Base-by-base conservation (phyloP, 2,113 vertebrate species). In the Mus spicilegus region DNA sequence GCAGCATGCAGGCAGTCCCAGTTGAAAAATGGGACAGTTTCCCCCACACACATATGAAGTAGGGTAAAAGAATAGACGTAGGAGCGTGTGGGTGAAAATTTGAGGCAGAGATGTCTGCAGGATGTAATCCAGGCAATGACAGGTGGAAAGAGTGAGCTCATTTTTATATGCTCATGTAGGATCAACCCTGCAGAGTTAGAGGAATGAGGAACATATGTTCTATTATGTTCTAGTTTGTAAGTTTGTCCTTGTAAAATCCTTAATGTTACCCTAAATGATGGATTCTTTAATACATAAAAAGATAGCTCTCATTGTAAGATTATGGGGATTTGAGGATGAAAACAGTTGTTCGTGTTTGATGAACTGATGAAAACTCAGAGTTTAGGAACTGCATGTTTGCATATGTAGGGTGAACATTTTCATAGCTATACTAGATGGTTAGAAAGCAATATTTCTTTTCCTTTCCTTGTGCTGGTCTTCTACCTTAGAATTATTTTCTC, bases 71-170 rank as follows among this genome's bases (percentile, higher is more conserved):
- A 46, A 51, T 70, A 54, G 85, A 69, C 16, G 22, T 36, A 70
- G 46, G 33, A 91, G 63, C 39, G 19, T 7, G 36, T 96, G 91
- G 77, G 87, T 75, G 28, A 89, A 87, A 96, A 91, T 84, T 61
- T 93, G 63, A 95, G 76, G 65, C 90, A 96, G 77, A 56, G 80
- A 33, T 58, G 7, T 78, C 67, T 91, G 73, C 69, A 90, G 85
- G 61, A 91, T 95, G 93, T 96, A 69, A 95, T 84, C 82, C 87
- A 89, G 42, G 90, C 93, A 90, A 93, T 92, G 84, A 94, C 95
- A 96, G 91, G 75, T 76, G 88, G 69, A 65, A 91, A 89, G 30
- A 72, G 86, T 78, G 87, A 96, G n/a, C 90, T 87, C 67, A 86
- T 72, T 91, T 95, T 95, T 91, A 93, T 89, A 39, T 95, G 58